These are phyloP conservation scores for Anabas testudineus DNA, from an alignment of 2,797 vertebrate genomes.

Conservation along the genomic window DNA sequence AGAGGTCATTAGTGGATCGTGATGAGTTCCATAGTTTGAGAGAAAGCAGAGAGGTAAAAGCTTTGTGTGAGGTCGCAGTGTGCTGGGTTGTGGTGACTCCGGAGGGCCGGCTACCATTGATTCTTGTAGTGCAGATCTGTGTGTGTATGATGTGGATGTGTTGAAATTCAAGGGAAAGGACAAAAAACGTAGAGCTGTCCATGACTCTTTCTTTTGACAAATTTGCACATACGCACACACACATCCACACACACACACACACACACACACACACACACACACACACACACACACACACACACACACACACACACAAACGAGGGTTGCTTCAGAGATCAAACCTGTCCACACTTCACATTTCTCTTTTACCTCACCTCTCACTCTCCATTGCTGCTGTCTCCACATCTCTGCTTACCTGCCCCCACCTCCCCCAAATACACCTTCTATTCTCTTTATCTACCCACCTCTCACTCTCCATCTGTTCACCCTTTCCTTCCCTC, in stretches of 20 bases:
- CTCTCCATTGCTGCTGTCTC: slow-evolving; percentile 60
- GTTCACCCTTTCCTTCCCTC: slow-evolving; percentile 42
- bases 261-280: slow-evolving; percentile 17
- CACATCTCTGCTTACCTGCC: slow-evolving; percentile 32
- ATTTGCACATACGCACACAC: slow-evolving; percentile 29
- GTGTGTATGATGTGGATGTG: slow-evolving; percentile 9
- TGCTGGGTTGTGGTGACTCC: slow-evolving; percentile 23
- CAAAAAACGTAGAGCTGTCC: slow-evolving; percentile 43
- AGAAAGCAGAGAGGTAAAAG: slow-evolving; percentile 34
- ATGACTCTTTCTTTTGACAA: slow-evolving; percentile 30
- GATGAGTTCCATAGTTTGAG: slow-evolving; percentile 64
- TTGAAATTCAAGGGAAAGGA: slow-evolving; percentile 11
- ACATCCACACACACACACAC: slow-evolving; percentile 21
- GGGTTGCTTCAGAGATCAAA: slow-evolving; percentile 50
- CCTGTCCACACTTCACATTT: slow-evolving; percentile 48
- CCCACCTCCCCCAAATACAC: slow-evolving; percentile 40
- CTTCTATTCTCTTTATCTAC: slow-evolving; percentile 63
- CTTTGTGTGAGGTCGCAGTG: slow-evolving; percentile 49
- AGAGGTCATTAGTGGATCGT: slow-evolving; percentile 74
- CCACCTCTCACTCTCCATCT: slow-evolving; percentile 65
- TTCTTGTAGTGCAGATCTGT: slow-evolving; percentile 22
- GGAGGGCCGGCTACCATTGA: neutral
- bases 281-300: slow-evolving; percentile 5
- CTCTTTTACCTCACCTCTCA: slow-evolving; percentile 61
- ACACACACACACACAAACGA: neutral